A percentile compares a stretch with the other conserved stretches of the same genome.
These are phyloP conservation scores for Dermochelys coriacea DNA, from an alignment of 2,797 vertebrate species.

Conservation along the genomic window DNA sequence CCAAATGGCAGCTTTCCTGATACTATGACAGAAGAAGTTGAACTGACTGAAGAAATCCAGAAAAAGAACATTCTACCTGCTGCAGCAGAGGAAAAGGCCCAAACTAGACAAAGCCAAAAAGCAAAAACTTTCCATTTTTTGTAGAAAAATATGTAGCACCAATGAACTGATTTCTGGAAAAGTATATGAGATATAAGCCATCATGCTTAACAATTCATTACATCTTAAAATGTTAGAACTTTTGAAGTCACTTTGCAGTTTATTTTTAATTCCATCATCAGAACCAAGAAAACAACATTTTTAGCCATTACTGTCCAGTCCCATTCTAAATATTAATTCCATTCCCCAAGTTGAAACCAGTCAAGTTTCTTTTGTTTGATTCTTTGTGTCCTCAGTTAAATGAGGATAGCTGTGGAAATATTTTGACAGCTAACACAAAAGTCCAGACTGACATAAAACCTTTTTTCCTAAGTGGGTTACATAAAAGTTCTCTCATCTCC, in stretches of 20 bases:
- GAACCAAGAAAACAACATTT: neutral
- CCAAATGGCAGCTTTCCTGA: slow-evolving; percentile 32
- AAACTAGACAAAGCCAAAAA: neutral
- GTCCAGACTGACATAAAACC: neutral
- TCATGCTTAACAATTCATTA: neutral
- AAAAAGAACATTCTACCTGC: slow-evolving; percentile 9
- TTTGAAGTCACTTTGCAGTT: neutral
- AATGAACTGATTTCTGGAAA: neutral
- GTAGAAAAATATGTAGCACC: neutral
- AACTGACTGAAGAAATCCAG: slow-evolving; percentile 8
- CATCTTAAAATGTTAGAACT: neutral
- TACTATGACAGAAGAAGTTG: neutral
- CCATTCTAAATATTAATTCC: neutral
- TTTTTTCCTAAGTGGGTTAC: neutral
- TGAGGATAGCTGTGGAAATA: neutral
- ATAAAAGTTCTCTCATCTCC: neutral
- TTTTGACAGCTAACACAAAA: neutral
- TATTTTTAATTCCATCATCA: neutral
- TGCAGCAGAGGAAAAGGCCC: neutral
- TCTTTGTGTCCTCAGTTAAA: no score
- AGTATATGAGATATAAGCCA: neutral
- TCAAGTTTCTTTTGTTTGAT: neutral
- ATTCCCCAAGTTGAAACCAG: neutral
- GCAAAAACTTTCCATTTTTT: no score
- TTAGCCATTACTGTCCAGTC: neutral